phyloP scores from a whole-genome alignment of 92 coral and sea anemone genomes.

The Palythoa caribaeorum region DNA sequence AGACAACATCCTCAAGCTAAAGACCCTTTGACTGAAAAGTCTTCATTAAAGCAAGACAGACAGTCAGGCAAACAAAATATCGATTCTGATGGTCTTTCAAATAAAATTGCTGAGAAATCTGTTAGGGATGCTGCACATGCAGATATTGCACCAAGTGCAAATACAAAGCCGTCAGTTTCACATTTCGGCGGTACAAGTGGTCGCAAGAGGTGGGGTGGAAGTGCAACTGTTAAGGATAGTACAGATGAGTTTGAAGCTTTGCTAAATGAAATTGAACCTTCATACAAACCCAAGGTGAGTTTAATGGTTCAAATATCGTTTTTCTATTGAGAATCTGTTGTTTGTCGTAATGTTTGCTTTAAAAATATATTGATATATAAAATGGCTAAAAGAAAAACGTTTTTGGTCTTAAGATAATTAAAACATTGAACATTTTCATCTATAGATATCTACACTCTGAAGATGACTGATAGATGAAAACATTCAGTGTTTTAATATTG shows the following conservation, averaged over 20 bases:
- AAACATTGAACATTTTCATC: too few relatives aligned
- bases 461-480: too few relatives aligned
- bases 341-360: too few relatives aligned
- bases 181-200: slow-evolving; percentile 58
- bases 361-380: too few relatives aligned
- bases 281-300: slow-evolving; percentile 34
- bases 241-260: slow-evolving; percentile 95
- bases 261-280: slow-evolving; percentile 81
- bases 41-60: slow-evolving; percentile 54
- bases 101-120: slow-evolving; percentile 31
- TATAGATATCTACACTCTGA: too few relatives aligned
- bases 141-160: slow-evolving; percentile 31
- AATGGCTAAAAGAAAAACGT: too few relatives aligned
- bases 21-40: slow-evolving; percentile 42
- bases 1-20: slow-evolving; percentile 52
- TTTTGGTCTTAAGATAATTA: too few relatives aligned
- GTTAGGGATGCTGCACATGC: slow-evolving; percentile 27
- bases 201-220: slow-evolving; percentile 89
- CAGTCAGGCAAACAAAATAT: slow-evolving; percentile 55
- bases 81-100: slow-evolving; percentile 2
- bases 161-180: slow-evolving; percentile 44
- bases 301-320: background rate
- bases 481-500: too few relatives aligned
- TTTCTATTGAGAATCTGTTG: background rate
- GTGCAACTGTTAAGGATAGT: slow-evolving; percentile 77